phyloP scores from a whole-genome alignment of 2,797 vertebrate genomes.

The Leptatherina wallacei region DNA sequence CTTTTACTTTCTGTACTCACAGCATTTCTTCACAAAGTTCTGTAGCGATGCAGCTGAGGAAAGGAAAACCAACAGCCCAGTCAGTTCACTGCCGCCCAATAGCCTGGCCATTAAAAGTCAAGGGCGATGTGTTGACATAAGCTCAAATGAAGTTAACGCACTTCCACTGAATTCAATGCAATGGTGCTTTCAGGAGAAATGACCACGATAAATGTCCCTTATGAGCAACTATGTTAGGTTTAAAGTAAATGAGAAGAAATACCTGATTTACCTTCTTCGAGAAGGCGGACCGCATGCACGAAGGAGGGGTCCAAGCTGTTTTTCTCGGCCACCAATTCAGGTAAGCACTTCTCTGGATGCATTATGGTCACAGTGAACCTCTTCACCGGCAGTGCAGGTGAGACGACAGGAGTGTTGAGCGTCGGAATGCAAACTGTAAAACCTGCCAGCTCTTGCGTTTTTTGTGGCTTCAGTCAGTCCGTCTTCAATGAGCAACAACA shows the following conservation, averaged over 20 bases:
- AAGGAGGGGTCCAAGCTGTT: conserved; percentile 92
- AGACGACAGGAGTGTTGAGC: conserved; percentile 66
- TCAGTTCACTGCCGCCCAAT: neutral
- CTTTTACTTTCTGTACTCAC: conserved; percentile 37
- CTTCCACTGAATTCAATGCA: conserved; percentile 8
- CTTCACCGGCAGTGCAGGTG: conserved; percentile 77
- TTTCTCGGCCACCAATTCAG: conserved; percentile 95
- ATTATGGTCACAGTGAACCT: conserved; percentile 77
- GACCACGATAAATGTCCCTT: conserved; percentile 3
- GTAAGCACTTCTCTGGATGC: conserved; percentile 94
- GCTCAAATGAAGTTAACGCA: conserved; percentile 6
- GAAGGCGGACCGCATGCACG: conserved; percentile 92
- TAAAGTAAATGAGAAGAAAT: conserved; percentile 8
- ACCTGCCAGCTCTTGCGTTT: conserved; percentile 39
- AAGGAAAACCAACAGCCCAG: neutral
- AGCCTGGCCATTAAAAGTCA: conserved; percentile 14
- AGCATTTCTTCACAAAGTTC: conserved; percentile 54
- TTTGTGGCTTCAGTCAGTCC: conserved; percentile 25
- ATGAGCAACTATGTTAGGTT: conserved; percentile 1
- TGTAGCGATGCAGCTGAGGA: conserved; percentile 7
- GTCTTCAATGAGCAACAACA: conserved; percentile 30
- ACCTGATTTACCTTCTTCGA: conserved; percentile 89
- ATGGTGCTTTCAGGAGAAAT: conserved; percentile 4
- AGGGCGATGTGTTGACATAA: conserved; percentile 23
- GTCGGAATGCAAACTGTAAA: conserved; percentile 60